Evolutionary conservation across 2,797 vertebrate genomes (phyloP).

Genomic region (Schizothorax lantsangensis): DNA sequence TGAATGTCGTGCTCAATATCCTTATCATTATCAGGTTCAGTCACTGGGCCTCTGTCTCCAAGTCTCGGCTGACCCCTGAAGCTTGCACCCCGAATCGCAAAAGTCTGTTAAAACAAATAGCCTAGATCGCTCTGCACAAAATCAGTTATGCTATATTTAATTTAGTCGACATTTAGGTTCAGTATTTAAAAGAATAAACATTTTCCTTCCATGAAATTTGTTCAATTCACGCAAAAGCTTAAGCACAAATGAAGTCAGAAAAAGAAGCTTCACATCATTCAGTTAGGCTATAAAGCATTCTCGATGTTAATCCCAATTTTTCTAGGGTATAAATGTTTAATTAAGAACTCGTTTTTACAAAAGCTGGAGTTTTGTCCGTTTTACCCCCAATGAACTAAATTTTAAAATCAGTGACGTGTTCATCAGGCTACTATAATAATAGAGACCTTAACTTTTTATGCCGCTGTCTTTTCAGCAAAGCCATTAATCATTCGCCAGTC

Average conservation of each 20-base stretch:
- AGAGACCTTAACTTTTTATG: background rate
- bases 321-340: background rate
- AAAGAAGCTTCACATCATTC: background rate
- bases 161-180: background rate
- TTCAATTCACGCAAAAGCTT: background rate
- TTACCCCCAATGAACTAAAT: background rate
- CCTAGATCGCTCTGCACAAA: background rate
- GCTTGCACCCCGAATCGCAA: no score
- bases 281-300: background rate
- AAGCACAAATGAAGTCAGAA: background rate
- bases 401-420: background rate
- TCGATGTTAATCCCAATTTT: background rate
- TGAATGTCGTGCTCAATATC: background rate
- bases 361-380: background rate
- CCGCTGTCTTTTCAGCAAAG: background rate
- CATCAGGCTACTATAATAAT: conserved; percentile 18
- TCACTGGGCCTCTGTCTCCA: background rate
- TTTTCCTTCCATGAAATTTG: background rate
- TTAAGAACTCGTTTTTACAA: background rate
- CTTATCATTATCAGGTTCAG: background rate
- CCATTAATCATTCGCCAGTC: conserved; percentile 42
- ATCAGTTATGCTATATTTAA: background rate
- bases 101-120: background rate
- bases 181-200: background rate
- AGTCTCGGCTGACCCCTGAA: background rate